phyloP scores from a whole-genome alignment of 2,113 vertebrate genomes.

The Puma concolor region DNA sequence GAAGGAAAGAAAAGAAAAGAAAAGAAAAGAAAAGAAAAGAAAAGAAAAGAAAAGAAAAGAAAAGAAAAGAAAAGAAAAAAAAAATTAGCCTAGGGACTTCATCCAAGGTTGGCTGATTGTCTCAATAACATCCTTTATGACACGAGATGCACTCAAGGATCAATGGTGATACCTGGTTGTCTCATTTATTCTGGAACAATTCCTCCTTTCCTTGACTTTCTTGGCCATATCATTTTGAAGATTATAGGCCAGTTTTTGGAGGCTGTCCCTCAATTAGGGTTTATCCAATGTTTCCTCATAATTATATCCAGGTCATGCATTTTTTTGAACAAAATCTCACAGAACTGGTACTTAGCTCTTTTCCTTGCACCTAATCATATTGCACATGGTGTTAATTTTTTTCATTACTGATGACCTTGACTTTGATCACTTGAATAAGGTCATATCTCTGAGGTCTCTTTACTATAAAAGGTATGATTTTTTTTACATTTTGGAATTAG shows the following conservation, averaged over 20 bases:
- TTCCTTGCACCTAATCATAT: background rate
- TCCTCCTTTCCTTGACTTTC: conserved; percentile 3
- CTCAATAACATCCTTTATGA: background rate
- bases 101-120: background rate
- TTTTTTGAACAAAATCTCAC: background rate
- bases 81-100: background rate
- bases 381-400: background rate
- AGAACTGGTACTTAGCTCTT: background rate
- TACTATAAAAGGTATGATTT: background rate
- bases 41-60: too few species aligned
- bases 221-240: background rate
- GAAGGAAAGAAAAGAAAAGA: background rate
- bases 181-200: background rate
- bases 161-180: background rate
- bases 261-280: background rate
- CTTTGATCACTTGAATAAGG: background rate
- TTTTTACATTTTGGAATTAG: background rate
- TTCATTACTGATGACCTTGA: background rate
- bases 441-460: background rate
- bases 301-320: background rate
- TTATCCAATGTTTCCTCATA: conserved; percentile 37
- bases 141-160: background rate
- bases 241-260: conserved; percentile 16
- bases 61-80: background rate
- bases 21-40: too few species aligned